phyloP scores from a whole-genome alignment of 2,797 vertebrate species.

The Schizothorax lantsangensis region DNA sequence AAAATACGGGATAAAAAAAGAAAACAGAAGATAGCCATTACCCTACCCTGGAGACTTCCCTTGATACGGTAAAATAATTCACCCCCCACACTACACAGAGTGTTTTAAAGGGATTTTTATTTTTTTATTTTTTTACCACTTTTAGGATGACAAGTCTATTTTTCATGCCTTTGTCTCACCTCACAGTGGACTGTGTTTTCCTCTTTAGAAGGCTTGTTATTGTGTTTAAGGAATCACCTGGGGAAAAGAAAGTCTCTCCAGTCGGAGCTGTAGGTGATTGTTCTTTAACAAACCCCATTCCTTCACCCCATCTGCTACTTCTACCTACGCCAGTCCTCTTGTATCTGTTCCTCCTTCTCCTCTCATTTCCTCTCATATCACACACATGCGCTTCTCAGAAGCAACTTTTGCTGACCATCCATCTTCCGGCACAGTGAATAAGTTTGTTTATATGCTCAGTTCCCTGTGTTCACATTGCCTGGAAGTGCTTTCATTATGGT shows the following conservation, averaged over 20 bases:
- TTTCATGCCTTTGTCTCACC: constrained; percentile 43
- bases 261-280: constrained; percentile 48
- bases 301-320: constrained; percentile 42
- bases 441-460: constrained; percentile 32
- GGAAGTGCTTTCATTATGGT: constrained; percentile 38
- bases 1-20: not conserved
- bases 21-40: constrained; percentile 36
- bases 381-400: not conserved
- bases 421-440: constrained; percentile 12
- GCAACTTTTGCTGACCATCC: constrained; percentile 31
- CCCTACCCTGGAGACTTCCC: constrained; percentile 45
- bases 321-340: not conserved
- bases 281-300: constrained; percentile 47
- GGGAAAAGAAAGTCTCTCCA: constrained; percentile 51
- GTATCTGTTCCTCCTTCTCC: constrained; percentile 1
- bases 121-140: constrained; percentile 47
- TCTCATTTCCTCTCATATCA: not conserved
- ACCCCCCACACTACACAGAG: constrained; percentile 31
- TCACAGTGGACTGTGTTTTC: constrained; percentile 50
- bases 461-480: constrained; percentile 32
- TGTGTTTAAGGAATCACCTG: constrained; percentile 48
- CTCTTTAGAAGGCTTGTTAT: constrained; percentile 46
- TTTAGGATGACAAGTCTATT: constrained; percentile 54
- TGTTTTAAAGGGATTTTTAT: constrained; percentile 41
- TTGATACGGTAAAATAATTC: constrained; percentile 52